A percentile compares a stretch with the other conserved stretches of the same genome.
Evolutionary conservation across 1,140 invertebrate species (phyloP).

Genomic region (Papilio helenus): DNA sequence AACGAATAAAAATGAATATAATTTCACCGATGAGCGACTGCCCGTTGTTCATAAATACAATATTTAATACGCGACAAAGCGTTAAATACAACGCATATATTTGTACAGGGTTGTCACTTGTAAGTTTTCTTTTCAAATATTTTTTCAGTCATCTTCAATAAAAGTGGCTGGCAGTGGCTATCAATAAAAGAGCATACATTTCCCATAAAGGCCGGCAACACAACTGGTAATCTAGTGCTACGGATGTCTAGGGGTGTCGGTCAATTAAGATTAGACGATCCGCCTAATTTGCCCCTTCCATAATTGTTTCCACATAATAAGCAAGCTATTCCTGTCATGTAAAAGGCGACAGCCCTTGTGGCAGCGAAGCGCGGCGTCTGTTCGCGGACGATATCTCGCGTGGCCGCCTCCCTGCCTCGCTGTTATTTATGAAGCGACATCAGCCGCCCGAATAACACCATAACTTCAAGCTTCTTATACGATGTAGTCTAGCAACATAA

Average conservation of each 20-base stretch:
- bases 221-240: too few species aligned
- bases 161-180: too few species aligned
- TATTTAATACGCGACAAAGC: conserved; percentile 28
- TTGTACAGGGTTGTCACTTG: background rate
- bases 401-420: conserved; percentile 12
- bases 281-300: too few species aligned
- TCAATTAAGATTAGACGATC: too few species aligned
- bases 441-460: background rate
- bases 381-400: conserved; percentile 31
- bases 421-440: conserved; percentile 26
- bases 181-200: too few species aligned
- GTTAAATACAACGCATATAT: conserved; percentile 8
- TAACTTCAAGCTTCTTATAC: background rate
- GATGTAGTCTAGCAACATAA: background rate
- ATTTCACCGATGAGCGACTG: background rate
- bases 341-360: background rate
- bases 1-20: conserved; percentile 9
- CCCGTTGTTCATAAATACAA: conserved; percentile 25
- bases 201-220: too few species aligned
- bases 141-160: too few species aligned
- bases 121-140: background rate
- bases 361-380: conserved; percentile 9
- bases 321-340: too few species aligned
- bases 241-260: too few species aligned
- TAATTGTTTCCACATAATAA: too few species aligned